Conservation (phyloP, 2,888 invertebrate genomes). For the Epicampocera succincta region DNA sequence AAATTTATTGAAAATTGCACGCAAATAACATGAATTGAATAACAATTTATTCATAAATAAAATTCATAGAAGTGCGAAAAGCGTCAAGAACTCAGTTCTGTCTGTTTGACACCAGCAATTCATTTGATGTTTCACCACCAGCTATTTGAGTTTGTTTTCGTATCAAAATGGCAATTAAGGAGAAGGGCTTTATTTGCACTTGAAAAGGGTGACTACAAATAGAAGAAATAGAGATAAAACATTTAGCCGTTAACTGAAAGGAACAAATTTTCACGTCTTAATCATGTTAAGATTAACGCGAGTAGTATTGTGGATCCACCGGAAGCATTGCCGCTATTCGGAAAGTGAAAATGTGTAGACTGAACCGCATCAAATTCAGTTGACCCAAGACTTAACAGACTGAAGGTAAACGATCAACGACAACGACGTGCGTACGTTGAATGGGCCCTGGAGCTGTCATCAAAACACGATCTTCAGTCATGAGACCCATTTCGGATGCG, state of each 20-base stretch:
- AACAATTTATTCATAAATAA: constrained; percentile 54
- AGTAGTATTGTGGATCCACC: too few species aligned
- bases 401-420: too few species aligned
- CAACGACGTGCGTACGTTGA: too few species aligned
- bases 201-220: not conserved
- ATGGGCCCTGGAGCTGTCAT: too few species aligned
- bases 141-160: constrained; percentile 47
- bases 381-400: too few species aligned
- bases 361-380: too few species aligned
- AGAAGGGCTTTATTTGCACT: constrained; percentile 36
- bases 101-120: constrained; percentile 1
- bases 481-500: too few species aligned
- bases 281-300: too few species aligned
- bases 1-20: constrained; percentile 66
- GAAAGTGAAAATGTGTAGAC: too few species aligned
- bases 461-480: too few species aligned
- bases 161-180: constrained; percentile 49
- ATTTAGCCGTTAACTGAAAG: not conserved
- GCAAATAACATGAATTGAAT: constrained; percentile 68
- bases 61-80: constrained; percentile 25
- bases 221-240: not conserved
- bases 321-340: too few species aligned
- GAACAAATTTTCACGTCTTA: constrained; percentile 34
- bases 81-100: constrained; percentile 5
- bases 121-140: constrained; percentile 35